Evolutionary conservation across 2,888 invertebrate species (phyloP).

Genomic region (Drosophila aldrichi): DNA sequence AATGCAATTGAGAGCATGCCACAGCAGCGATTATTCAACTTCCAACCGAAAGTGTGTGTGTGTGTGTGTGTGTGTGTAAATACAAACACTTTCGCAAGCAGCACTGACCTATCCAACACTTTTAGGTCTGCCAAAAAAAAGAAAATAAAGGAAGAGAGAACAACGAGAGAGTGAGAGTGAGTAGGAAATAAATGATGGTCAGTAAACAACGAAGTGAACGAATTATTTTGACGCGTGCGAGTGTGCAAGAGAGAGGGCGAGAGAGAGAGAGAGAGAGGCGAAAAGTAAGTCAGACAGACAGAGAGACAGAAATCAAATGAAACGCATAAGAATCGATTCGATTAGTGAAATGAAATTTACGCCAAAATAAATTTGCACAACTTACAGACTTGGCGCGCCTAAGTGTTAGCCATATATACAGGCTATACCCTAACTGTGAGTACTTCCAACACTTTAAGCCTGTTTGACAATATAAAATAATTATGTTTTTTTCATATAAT

Average conservation of each 20-base stretch:
- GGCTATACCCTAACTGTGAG: constrained; percentile 12
- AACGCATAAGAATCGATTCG: constrained; percentile 80
- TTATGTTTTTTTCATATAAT: too few relatives aligned
- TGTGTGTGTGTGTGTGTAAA: neutral
- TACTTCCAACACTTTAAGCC: too few relatives aligned
- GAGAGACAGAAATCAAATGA: constrained; percentile 72
- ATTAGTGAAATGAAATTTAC: constrained; percentile 80
- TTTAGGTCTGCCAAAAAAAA: constrained; percentile 1
- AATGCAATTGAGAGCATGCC: constrained; percentile 21
- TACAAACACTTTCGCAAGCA: constrained; percentile 6
- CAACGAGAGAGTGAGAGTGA: neutral
- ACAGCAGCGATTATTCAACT: constrained; percentile 14
- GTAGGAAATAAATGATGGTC: constrained; percentile 47
- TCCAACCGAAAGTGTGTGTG: constrained; percentile 5
- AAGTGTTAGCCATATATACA: constrained; percentile 55
- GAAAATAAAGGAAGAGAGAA: neutral
- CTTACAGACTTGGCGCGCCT: constrained; percentile 71
- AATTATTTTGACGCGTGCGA: constrained; percentile 39
- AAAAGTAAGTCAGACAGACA: constrained; percentile 64
- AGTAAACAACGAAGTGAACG: constrained; percentile 37
- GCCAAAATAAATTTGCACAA: constrained; percentile 78
- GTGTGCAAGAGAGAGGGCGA: constrained; percentile 8
- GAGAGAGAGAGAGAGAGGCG: constrained; percentile 38
- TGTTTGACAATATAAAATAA: neutral
- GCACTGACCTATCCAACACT: constrained; percentile 43